These are phyloP conservation scores for Trachymyrmex septentrionalis DNA, from an alignment of 1,140 invertebrate genomes.

Conservation along the genomic window DNA sequence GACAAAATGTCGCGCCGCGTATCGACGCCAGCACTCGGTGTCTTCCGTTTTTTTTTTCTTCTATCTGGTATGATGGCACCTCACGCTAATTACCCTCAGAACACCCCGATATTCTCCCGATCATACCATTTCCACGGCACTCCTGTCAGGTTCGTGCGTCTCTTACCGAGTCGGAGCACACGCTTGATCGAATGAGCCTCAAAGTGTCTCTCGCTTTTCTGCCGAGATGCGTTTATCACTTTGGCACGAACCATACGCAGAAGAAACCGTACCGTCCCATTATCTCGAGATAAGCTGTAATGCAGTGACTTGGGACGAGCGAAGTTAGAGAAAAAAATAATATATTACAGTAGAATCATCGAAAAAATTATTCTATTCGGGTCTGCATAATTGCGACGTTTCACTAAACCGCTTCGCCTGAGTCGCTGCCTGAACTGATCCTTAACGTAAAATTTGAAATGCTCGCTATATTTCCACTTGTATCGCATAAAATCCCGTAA, in stretches of 20 bases:
- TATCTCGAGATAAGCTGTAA: conserved; percentile 66
- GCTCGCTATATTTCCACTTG: conserved; percentile 72
- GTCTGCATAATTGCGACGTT: not conserved
- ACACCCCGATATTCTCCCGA: conserved; percentile 67
- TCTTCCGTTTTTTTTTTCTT: conserved; percentile 78
- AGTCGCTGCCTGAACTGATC: conserved; percentile 73
- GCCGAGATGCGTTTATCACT: conserved; percentile 64
- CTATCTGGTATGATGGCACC: conserved; percentile 87
- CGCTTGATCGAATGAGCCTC: conserved; percentile 58
- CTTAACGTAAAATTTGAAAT: conserved; percentile 68
- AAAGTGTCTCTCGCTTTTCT: conserved; percentile 59
- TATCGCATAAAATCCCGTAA: conserved; percentile 66
- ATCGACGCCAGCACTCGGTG: conserved; percentile 82
- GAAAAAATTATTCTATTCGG: not conserved
- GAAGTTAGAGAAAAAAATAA: not conserved
- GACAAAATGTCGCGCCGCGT: conserved; percentile 22
- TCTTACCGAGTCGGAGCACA: conserved; percentile 61
- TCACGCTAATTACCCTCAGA: conserved; percentile 82
- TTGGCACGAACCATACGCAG: conserved; percentile 73
- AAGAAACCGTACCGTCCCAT: conserved; percentile 73
- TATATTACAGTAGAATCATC: not conserved
- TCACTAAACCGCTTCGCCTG: conserved; percentile 64
- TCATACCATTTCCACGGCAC: conserved; percentile 73
- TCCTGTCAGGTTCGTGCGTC: conserved; percentile 74
- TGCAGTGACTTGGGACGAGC: conserved; percentile 75